Conservation (phyloP, 2,113 vertebrate species). For the Oreocharis arfaki region DNA sequence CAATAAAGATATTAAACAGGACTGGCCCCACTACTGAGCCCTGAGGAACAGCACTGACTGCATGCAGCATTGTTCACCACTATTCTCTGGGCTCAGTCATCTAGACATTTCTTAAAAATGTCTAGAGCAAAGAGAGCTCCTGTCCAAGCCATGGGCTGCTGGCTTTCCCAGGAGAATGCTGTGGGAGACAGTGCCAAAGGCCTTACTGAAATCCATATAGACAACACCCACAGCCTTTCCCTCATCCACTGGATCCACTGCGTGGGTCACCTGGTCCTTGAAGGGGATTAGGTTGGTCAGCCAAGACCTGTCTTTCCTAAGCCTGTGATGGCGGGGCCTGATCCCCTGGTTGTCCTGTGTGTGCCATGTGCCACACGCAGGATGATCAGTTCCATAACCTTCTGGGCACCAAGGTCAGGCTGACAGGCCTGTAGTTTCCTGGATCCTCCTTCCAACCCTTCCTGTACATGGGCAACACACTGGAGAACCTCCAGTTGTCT, state of each 20-base stretch:
- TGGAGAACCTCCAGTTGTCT: not conserved
- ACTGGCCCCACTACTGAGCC: not conserved
- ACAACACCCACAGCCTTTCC: not conserved
- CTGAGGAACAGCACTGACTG: not conserved
- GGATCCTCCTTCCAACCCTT: not conserved
- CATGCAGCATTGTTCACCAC: not conserved
- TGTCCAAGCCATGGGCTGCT: not conserved
- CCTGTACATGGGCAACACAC: too few species aligned
- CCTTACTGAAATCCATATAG: not conserved
- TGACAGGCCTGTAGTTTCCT: not conserved
- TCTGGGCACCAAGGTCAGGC: not conserved
- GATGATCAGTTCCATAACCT: not conserved
- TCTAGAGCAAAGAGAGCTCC: not conserved
- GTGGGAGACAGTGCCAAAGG: not conserved
- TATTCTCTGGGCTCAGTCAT: not conserved
- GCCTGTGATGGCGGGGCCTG: not conserved
- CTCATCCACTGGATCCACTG: too few species aligned
- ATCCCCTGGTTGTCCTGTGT: not conserved
- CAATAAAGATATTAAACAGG: not conserved
- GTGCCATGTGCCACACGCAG: not conserved
- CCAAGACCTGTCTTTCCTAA: not conserved
- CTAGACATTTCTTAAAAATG: not conserved
- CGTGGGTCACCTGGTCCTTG: too few species aligned
- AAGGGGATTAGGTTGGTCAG: not conserved
- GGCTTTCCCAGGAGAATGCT: not conserved